Evolutionary conservation across 2,797 vertebrate species (phyloP).

Genomic region (Sebastes trivittatus): DNA sequence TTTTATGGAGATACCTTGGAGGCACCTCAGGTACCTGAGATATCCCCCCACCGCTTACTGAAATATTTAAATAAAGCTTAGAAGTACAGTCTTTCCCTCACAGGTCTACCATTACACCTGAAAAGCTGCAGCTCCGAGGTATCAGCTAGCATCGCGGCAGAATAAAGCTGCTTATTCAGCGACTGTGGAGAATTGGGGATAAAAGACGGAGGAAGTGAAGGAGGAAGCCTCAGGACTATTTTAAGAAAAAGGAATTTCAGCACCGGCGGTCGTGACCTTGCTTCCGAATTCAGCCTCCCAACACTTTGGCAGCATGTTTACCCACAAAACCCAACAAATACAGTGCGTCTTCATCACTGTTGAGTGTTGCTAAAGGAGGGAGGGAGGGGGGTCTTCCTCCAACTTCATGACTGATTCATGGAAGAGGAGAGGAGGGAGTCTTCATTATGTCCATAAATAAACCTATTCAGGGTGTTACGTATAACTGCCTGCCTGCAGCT

Average conservation of each 20-base stretch:
- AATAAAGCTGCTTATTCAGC: neutral
- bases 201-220: neutral
- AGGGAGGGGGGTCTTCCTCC: neutral
- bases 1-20: neutral
- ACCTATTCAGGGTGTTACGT: conserved; percentile 24
- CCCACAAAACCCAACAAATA: conserved; percentile 4
- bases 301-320: conserved; percentile 7
- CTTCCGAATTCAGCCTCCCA: conserved; percentile 5
- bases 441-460: conserved; percentile 33
- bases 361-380: neutral
- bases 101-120: neutral
- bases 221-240: neutral
- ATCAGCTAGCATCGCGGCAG: neutral
- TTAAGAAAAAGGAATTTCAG: conserved; percentile 33
- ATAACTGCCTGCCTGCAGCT: conserved; percentile 26
- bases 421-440: neutral
- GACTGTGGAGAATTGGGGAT: neutral
- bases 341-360: neutral
- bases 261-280: conserved; percentile 1
- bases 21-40: neutral
- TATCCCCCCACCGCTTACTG: neutral
- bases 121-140: neutral
- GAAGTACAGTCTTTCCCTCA: neutral
- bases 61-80: conserved; percentile 21
- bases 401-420: conserved; percentile 44